These are phyloP conservation scores for Phalacrocorax pelagicus DNA, from an alignment of 2,113 vertebrate species.

Conservation along the genomic window DNA sequence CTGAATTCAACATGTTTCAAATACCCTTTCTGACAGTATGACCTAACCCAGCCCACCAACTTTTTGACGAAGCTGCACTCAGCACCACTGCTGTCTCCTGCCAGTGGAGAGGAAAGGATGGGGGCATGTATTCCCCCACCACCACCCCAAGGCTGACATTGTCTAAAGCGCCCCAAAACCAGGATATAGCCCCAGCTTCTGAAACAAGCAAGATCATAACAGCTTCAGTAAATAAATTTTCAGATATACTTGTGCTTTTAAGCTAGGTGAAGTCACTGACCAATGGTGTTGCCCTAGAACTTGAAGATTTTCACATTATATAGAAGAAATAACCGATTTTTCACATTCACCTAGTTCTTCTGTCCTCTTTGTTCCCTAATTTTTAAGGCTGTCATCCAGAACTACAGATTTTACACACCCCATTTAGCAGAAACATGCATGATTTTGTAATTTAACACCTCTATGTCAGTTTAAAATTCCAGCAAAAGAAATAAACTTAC, in stretches of 20 bases:
- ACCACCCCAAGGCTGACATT: not conserved
- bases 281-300: not conserved
- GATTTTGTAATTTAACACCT: not conserved
- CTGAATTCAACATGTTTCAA: not conserved
- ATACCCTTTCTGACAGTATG: not conserved
- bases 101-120: not conserved
- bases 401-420: not conserved
- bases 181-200: not conserved
- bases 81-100: not conserved
- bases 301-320: not conserved
- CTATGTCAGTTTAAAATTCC: not conserved
- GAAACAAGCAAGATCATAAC: not conserved
- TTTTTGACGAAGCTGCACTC: not conserved
- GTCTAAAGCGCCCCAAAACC: not conserved
- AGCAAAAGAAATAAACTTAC: constrained; percentile 3
- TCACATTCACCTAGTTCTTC: not conserved
- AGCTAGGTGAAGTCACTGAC: not conserved
- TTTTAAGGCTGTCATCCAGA: not conserved
- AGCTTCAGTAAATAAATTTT: not conserved
- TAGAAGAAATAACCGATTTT: not conserved
- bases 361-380: not conserved
- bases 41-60: not conserved
- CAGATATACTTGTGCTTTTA: not conserved
- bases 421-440: not conserved
- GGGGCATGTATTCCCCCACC: too few relatives aligned